These are phyloP conservation scores for Fistularia tabacaria DNA, from an alignment of 2,797 vertebrate species.

Conservation along the genomic window DNA sequence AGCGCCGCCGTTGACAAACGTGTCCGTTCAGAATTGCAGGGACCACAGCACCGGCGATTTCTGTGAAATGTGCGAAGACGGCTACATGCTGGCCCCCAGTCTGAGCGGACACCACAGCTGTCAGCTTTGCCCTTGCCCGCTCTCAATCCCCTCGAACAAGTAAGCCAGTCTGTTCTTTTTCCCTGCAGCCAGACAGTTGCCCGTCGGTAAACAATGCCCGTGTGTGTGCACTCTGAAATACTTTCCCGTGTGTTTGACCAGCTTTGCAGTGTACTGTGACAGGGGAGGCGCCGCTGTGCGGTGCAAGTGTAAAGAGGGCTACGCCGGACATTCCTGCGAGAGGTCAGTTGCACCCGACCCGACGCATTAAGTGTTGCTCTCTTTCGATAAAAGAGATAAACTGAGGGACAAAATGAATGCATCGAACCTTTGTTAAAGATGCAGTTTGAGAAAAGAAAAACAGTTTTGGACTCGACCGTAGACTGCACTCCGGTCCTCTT, in stretches of 20 bases:
- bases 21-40: conserved; percentile 78
- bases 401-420: too few relatives aligned
- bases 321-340: conserved; percentile 91
- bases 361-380: too few relatives aligned
- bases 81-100: conserved; percentile 71
- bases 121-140: conserved; percentile 86
- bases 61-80: conserved; percentile 86
- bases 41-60: conserved; percentile 86
- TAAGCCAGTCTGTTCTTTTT: conserved; percentile 42
- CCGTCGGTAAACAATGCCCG: conserved; percentile 1
- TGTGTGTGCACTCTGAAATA: conserved; percentile 12
- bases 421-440: too few relatives aligned
- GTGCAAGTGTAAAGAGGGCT: conserved; percentile 90
- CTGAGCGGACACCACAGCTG: conserved; percentile 70
- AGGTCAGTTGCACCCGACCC: conserved; percentile 74
- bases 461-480: too few relatives aligned
- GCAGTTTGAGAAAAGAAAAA: too few relatives aligned
- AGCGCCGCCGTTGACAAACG: too few relatives aligned
- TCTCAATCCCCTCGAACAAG: conserved; percentile 79
- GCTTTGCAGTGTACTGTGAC: conserved; percentile 89
- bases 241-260: conserved; percentile 56
- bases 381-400: too few relatives aligned
- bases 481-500: too few relatives aligned
- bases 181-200: not conserved
- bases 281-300: conserved; percentile 74